A percentile compares a stretch with the other conserved stretches of the same genome.
Conservation (phyloP, 92 coral and sea anemone species). For the Virgularia gustaviana region DNA sequence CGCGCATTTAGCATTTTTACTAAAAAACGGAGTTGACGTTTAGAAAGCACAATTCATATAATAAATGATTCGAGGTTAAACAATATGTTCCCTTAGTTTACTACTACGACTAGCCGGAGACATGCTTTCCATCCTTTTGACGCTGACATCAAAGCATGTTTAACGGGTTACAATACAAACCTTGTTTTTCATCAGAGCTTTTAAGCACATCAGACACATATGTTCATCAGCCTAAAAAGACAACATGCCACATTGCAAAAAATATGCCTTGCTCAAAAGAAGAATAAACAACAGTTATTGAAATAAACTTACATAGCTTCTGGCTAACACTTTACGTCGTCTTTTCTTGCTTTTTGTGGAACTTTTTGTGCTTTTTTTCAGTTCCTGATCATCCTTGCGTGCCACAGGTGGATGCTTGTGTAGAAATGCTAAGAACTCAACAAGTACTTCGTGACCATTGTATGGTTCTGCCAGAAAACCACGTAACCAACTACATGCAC, state of each 20-base stretch:
- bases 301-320: conserved; percentile 65
- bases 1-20: no score
- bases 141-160: no score
- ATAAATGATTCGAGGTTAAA: no score
- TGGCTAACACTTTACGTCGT: conserved; percentile 75
- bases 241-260: no score
- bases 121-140: no score
- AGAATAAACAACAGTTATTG: neutral
- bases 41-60: no score
- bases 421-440: conserved; percentile 81
- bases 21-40: no score
- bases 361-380: conserved; percentile 15
- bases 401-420: conserved; percentile 70
- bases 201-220: conserved; percentile 80
- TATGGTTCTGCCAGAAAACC: conserved; percentile 95
- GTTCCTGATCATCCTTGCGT: conserved; percentile 16
- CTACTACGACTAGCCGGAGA: no score
- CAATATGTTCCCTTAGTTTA: no score
- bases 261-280: no score
- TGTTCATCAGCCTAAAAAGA: conserved; percentile 91
- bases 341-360: conserved; percentile 48
- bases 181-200: conserved; percentile 97
- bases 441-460: conserved; percentile 81
- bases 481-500: conserved; percentile 72
- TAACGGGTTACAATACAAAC: no score